phyloP scores from a whole-genome alignment of 2,888 invertebrate species.

The Metallyticus violacea region DNA sequence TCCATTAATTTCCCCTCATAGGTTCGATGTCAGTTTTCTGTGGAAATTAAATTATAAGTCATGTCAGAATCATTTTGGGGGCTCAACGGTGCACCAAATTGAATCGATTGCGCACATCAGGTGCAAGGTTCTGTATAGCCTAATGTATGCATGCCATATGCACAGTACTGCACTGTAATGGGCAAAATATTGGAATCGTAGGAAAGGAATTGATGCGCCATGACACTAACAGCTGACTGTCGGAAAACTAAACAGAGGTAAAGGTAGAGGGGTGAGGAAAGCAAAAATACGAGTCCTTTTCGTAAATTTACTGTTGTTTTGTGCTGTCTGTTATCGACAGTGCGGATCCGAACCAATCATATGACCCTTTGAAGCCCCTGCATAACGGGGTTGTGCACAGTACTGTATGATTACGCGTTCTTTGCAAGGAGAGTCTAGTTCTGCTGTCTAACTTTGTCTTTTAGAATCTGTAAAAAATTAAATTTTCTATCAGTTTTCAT shows the following conservation, averaged over 20 bases:
- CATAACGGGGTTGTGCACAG: neutral
- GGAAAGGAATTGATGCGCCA: neutral
- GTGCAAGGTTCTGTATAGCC: too few relatives aligned
- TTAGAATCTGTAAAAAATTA: too few relatives aligned
- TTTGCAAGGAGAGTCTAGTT: neutral
- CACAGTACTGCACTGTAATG: neutral
- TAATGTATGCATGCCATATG: neutral
- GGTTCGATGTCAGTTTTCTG: neutral
- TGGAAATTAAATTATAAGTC: neutral
- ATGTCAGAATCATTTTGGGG: neutral
- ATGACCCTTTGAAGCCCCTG: neutral
- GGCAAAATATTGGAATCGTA: neutral
- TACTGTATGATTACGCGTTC: neutral
- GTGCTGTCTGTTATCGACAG: neutral
- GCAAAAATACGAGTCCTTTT: neutral
- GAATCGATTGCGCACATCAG: neutral
- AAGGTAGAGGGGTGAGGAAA: neutral
- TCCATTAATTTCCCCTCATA: neutral
- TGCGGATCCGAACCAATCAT: neutral
- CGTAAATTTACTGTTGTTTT: neutral
- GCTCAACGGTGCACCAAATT: neutral
- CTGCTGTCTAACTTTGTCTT: too few relatives aligned
- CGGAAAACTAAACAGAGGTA: neutral
- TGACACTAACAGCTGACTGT: neutral
- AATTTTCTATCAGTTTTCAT: too few relatives aligned